phyloP scores from a whole-genome alignment of 2,113 vertebrate genomes.

The Sphyrna mokarran region DNA sequence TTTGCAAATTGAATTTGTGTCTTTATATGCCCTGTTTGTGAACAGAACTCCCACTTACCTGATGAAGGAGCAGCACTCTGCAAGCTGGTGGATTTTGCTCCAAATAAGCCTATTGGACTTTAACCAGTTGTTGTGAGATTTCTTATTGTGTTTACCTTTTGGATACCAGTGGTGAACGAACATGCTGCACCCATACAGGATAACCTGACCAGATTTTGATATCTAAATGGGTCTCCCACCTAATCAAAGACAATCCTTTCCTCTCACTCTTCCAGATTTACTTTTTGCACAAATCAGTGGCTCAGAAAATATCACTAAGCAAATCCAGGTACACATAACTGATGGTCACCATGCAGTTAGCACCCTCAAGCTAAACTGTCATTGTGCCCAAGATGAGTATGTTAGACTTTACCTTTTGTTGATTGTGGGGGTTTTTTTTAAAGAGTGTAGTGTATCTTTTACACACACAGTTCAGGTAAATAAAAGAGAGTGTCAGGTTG shows the following conservation, averaged over 20 bases:
- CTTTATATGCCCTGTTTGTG: no score
- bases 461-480: background rate
- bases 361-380: background rate
- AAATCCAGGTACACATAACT: background rate
- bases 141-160: no score
- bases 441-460: no score
- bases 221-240: background rate
- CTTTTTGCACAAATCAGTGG: background rate
- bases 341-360: background rate
- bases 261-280: background rate
- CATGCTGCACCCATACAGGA: background rate
- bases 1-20: no score
- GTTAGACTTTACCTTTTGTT: background rate
- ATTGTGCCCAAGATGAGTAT: background rate
- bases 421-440: background rate
- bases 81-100: no score
- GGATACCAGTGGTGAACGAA: background rate
- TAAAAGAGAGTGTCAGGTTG: background rate
- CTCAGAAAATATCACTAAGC: background rate
- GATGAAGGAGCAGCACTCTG: no score
- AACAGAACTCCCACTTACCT: no score
- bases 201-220: background rate
- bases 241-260: background rate
- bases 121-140: no score
- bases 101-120: no score